Conservation (phyloP, 2,888 invertebrate species). For the Epinotia brunnichana region DNA sequence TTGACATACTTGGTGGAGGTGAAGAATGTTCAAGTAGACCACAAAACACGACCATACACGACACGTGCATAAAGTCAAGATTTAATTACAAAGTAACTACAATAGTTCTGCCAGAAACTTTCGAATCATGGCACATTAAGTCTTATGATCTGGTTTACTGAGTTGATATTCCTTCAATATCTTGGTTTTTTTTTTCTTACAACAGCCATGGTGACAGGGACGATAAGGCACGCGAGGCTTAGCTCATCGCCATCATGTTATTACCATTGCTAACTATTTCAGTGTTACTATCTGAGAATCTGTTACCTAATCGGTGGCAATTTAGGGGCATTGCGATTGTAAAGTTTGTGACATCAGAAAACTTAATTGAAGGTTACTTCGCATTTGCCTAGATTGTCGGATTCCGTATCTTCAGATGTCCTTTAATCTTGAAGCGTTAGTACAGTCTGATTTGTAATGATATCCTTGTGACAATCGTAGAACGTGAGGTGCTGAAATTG, state of each 20-base stretch:
- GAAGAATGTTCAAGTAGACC: no score
- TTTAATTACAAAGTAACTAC: background rate
- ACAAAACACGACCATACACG: background rate
- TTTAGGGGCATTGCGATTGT: background rate
- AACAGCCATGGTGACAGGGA: background rate
- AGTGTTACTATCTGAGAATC: slow-evolving; percentile 14
- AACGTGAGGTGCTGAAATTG: no score
- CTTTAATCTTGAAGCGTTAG: no score
- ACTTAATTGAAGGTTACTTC: no score
- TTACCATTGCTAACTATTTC: slow-evolving; percentile 1
- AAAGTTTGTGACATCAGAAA: background rate
- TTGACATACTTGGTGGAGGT: no score
- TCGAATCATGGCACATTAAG: background rate
- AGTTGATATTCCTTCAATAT: background rate
- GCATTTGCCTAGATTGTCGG: no score
- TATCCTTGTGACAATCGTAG: no score
- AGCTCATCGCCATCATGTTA: slow-evolving; percentile 5
- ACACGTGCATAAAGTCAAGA: background rate
- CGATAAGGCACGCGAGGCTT: slow-evolving; percentile 22
- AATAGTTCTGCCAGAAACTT: background rate
- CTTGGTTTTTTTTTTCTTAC: slow-evolving; percentile 1
- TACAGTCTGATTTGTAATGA: no score
- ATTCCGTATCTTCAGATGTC: no score
- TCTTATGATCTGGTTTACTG: background rate
- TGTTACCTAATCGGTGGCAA: slow-evolving; percentile 1